phyloP scores from a whole-genome alignment of 1,140 invertebrate genomes.

The Drosophila nikananu region DNA sequence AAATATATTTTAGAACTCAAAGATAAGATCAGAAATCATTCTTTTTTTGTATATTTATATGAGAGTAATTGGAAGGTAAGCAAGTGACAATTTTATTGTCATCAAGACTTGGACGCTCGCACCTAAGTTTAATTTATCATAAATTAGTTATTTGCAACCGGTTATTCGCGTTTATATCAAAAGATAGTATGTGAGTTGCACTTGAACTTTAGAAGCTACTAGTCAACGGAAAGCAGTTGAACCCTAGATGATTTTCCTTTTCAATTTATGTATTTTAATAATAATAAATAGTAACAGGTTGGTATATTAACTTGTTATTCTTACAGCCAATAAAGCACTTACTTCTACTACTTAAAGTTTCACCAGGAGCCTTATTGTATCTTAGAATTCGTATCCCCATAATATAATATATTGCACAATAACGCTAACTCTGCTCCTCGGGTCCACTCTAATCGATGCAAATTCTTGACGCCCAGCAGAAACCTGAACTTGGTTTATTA shows the following conservation, averaged over 20 bases:
- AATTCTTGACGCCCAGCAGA: constrained; percentile 24
- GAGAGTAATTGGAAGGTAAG: background rate
- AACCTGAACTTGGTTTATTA: constrained; percentile 37
- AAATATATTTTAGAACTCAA: background rate
- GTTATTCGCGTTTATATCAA: constrained; percentile 18
- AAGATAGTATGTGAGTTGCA: constrained; percentile 16
- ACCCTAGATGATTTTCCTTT: background rate
- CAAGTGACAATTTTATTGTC: constrained; percentile 3
- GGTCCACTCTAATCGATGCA: constrained; percentile 24
- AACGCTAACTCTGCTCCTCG: background rate
- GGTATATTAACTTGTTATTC: background rate
- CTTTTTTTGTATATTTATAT: background rate
- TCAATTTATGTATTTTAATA: background rate
- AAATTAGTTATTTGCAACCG: constrained; percentile 26
- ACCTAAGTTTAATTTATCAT: constrained; percentile 2
- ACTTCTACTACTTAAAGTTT: background rate
- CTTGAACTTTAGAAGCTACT: constrained; percentile 28
- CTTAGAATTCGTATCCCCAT: background rate
- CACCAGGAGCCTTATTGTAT: too few species aligned
- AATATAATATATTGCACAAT: background rate
- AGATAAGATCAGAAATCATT: background rate
- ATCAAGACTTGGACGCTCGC: background rate
- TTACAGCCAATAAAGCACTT: background rate
- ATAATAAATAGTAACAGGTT: background rate
- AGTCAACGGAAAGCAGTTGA: background rate